phyloP scores from a whole-genome alignment of 2,888 invertebrate species.

The Scaptomyza flava region DNA sequence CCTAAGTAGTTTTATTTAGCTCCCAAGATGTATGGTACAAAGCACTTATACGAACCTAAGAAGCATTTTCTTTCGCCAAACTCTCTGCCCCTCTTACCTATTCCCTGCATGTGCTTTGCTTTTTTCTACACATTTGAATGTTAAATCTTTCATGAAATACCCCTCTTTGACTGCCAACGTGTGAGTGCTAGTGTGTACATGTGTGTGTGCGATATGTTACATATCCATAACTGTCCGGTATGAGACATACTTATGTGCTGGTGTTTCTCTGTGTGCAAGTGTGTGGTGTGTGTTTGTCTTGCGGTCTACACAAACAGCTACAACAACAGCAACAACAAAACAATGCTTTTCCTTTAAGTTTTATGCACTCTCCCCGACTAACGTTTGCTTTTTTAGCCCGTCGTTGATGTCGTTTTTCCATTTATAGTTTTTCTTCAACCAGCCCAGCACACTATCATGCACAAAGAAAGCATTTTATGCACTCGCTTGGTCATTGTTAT shows the following conservation, averaged over 20 bases:
- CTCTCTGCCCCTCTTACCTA: not conserved
- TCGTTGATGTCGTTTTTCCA: conserved; percentile 15
- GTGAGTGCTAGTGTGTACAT: conserved; percentile 6
- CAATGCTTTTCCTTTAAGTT: conserved; percentile 62
- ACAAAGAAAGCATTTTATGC: conserved; percentile 73
- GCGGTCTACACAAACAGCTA: conserved; percentile 62
- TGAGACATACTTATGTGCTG: conserved; percentile 22
- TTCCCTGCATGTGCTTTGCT: conserved; percentile 8
- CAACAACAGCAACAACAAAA: conserved; percentile 46
- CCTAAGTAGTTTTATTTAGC: conserved; percentile 82
- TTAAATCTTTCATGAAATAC: conserved; percentile 84
- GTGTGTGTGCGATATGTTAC: conserved; percentile 39
- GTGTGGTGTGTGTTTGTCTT: conserved; percentile 35
- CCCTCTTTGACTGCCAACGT: conserved; percentile 51
- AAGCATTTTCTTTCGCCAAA: conserved; percentile 5
- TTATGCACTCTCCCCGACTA: conserved; percentile 51
- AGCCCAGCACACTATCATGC: conserved; percentile 52
- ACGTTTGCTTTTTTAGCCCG: conserved; percentile 50
- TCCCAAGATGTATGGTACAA: conserved; percentile 38
- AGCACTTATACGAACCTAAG: conserved; percentile 22
- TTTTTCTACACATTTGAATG: conserved; percentile 82
- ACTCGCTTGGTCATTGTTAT: conserved; percentile 70
- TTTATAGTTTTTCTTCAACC: conserved; percentile 35
- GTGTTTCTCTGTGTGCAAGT: conserved; percentile 17
- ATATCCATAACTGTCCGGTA: conserved; percentile 60